phyloP scores from a whole-genome alignment of 2,113 vertebrate species.

The Protobothrops mucrosquamatus region DNA sequence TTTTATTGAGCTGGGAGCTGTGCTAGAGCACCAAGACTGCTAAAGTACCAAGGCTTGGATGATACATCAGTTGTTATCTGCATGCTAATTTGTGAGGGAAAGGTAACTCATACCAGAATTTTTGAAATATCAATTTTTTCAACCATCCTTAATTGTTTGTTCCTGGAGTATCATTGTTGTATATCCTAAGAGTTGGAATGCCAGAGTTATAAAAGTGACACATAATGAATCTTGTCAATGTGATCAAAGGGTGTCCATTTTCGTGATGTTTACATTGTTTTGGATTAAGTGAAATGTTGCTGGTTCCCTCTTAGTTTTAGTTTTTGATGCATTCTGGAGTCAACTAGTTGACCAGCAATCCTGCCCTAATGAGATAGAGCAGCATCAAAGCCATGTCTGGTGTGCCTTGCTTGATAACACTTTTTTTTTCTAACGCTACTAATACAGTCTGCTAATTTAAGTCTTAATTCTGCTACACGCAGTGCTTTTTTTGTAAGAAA shows the following conservation, averaged over 20 bases:
- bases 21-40: background rate
- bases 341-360: background rate
- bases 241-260: background rate
- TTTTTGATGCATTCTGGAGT: background rate
- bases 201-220: background rate
- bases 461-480: background rate
- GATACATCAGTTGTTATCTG: background rate
- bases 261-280: background rate
- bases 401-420: slow-evolving; percentile 2
- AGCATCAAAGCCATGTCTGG: background rate
- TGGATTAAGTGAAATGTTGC: background rate
- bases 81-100: background rate
- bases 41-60: background rate
- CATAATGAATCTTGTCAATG: background rate
- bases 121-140: background rate
- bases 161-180: background rate
- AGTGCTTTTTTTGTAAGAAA: no score
- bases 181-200: background rate
- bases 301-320: background rate
- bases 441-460: background rate
- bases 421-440: background rate
- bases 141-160: background rate
- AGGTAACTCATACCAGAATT: background rate
- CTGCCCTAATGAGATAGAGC: background rate
- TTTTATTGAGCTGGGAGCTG: background rate